These are phyloP conservation scores for Bathynomus jamesi DNA, from an alignment of 1,140 invertebrate genomes.

Conservation along the genomic window DNA sequence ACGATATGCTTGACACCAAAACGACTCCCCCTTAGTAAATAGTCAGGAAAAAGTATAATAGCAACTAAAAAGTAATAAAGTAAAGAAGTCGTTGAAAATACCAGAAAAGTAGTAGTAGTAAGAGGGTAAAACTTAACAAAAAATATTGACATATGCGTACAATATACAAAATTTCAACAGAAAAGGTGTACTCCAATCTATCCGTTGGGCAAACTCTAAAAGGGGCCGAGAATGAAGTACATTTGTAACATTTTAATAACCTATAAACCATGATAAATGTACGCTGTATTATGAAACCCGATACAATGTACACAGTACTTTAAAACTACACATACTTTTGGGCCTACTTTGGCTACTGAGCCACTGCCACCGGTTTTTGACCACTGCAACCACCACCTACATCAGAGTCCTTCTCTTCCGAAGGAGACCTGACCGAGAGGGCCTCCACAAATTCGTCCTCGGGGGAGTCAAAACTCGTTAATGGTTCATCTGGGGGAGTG, in stretches of 20 bases:
- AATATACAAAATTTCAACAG: no score
- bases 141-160: no score
- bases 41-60: no score
- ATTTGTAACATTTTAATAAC: background rate
- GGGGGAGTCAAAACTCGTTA: slow-evolving; percentile 29
- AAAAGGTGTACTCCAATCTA: no score
- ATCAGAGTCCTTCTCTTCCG: slow-evolving; percentile 19
- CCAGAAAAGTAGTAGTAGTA: no score
- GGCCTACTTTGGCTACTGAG: slow-evolving; percentile 24
- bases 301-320: background rate
- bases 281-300: background rate
- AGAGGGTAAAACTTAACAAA: no score
- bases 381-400: slow-evolving; percentile 13
- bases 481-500: slow-evolving; percentile 25
- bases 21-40: no score
- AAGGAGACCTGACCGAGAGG: slow-evolving; percentile 13
- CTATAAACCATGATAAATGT: background rate
- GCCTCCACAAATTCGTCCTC: slow-evolving; percentile 32
- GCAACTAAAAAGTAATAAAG: no score
- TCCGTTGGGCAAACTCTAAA: no score
- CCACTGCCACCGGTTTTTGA: slow-evolving; percentile 28
- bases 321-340: background rate
- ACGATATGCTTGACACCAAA: no score
- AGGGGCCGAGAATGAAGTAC: no score
- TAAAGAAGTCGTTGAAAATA: no score